Base-by-base conservation (phyloP, 1,140 invertebrate species). In the Muscidifurax raptorellus region DNA sequence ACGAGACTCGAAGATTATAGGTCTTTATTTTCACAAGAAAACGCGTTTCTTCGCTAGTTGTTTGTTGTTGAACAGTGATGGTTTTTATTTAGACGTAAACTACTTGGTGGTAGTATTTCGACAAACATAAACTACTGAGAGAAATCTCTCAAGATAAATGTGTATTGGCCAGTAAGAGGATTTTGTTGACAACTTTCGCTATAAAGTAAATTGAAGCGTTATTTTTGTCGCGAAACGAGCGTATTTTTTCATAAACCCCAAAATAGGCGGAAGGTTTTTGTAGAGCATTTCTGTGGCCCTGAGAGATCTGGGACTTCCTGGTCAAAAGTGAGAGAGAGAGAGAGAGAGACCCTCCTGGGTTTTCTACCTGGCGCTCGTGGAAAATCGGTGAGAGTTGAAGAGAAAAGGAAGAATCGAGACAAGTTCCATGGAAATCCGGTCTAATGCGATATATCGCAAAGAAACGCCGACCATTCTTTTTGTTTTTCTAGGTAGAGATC, bases 371-470 rank as follows among this genome's bases (percentile, higher is more conserved):
- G 44, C 27, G 40, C 64, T 83, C 15, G 12, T 74, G 66, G 78
- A 80, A 84, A 84, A 84, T 84, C 76, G 76, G 76, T 79, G 71
- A 75, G 83, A 74, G 83, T n/a, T 0, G 7, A 27, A 75, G 36
- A 85, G 79, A 85, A 82, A 76, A 77, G 59, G 25, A 69, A 44
- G 74, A 75, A 80, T 76, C 72, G 64, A 74, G 64, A 85, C 78
- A 77, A 82, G 59, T 85, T 85, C 84, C 74, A 81, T 77, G 84
- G 79, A 85, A 85, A 82, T 85, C 79, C 74, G 72, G 72, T 85
- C 74, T 77, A 85, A 77, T 81, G 52, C 79, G 36, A 85, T 85
- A 85, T 85, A 79, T 81, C 59, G 27, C 77, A 80, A 80, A 80
- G 78, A 80, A 80, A 75, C 67, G 52, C 28, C 74, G 79, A 30